phyloP scores from a whole-genome alignment of 2,797 vertebrate genomes.

The Trichosurus vulpecula region DNA sequence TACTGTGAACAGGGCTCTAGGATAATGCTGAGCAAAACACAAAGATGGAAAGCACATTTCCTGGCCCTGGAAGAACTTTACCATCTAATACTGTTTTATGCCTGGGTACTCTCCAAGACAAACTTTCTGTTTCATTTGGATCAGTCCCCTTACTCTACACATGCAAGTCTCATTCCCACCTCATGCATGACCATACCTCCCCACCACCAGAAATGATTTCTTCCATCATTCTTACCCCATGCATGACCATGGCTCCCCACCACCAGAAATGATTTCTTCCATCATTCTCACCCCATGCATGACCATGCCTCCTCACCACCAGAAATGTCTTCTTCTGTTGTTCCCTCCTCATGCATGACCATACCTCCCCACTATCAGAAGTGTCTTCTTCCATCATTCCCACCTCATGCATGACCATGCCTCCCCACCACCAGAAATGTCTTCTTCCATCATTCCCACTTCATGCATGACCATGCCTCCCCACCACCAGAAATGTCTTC shows the following conservation, averaged over 20 bases:
- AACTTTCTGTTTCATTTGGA: background rate
- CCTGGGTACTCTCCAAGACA: background rate
- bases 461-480: too few relatives aligned
- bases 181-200: background rate
- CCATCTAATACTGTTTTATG: background rate
- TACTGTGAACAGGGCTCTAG: background rate
- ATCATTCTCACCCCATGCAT: too few relatives aligned
- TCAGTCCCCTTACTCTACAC: background rate
- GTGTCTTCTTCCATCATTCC: too few relatives aligned
- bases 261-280: background rate
- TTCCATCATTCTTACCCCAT: background rate
- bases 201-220: background rate
- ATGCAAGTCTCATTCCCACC: background rate
- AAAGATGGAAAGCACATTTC: background rate
- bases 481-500: too few relatives aligned
- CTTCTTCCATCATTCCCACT: too few relatives aligned
- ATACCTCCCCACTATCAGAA: too few relatives aligned
- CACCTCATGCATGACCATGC: too few relatives aligned
- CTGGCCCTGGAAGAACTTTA: background rate
- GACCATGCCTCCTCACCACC: too few relatives aligned
- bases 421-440: too few relatives aligned
- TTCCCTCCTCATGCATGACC: too few relatives aligned
- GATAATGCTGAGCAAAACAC: background rate
- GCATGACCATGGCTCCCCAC: too few relatives aligned
- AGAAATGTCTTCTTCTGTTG: too few relatives aligned